Evolutionary conservation across 2,797 vertebrate species (phyloP).

Genomic region (Artibeus jamaicensis): DNA sequence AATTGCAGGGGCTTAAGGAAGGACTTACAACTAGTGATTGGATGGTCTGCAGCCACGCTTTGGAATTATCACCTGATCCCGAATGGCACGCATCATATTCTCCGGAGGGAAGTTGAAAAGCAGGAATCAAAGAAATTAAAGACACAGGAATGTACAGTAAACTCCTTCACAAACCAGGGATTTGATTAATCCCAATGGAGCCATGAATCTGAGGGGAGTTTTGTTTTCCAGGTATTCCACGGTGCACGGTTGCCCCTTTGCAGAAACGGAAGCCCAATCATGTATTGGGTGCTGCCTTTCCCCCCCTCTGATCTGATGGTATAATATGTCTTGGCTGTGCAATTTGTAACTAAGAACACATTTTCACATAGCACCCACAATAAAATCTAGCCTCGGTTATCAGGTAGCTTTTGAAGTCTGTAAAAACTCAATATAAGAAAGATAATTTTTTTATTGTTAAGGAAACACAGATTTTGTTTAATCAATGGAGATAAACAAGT

Average conservation of each 20-base stretch:
- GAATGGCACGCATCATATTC: not conserved
- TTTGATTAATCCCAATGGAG: slow-evolving; percentile 13
- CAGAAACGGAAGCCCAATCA: not conserved
- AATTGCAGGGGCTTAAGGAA: slow-evolving; percentile 50
- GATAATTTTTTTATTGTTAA: not conserved
- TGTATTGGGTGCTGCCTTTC: not conserved
- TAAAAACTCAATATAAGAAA: slow-evolving; percentile 4
- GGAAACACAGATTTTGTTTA: slow-evolving; percentile 48
- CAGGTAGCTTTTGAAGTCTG: slow-evolving; percentile 13
- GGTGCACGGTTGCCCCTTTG: not conserved
- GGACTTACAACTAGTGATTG: slow-evolving; percentile 7
- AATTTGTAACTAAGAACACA: not conserved
- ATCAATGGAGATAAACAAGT: not conserved
- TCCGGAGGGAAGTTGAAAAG: not conserved
- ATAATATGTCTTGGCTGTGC: not conserved
- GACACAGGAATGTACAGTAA: slow-evolving; percentile 34
- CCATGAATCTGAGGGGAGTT: not conserved
- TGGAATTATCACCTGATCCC: slow-evolving; percentile 28
- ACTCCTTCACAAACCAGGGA: not conserved
- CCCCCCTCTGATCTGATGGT: not conserved
- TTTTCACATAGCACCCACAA: not conserved
- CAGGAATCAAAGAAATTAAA: slow-evolving; percentile 28
- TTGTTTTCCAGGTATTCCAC: not conserved
- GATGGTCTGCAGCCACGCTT: slow-evolving; percentile 25
- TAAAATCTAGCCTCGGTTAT: not conserved